Evolutionary conservation across 2,888 invertebrate genomes (phyloP), one percentile per base, ranked within the genome.

Genomic region (Apodemia mormo): DNA sequence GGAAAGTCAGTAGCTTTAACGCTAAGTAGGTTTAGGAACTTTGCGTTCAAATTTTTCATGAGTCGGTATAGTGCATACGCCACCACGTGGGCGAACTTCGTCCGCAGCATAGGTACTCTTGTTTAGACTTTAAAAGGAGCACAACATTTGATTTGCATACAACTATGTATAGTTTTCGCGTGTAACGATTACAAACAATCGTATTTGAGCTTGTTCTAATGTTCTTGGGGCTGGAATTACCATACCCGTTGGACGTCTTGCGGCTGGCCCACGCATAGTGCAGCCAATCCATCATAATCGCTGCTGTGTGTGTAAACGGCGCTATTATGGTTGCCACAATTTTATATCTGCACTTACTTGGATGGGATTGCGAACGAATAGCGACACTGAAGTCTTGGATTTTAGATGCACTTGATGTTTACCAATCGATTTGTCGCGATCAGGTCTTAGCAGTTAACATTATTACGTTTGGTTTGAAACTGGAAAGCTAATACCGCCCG

Each of bases 171-270:
- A 71, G 72, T 71, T 77, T 78, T 81, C 76, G 81, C 80, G 78
- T 81, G 82, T 88, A 82, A 82, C 80, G 81, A 77, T 79, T 75
- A 72, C 76, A 81, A 86, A 89, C 89, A 89, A 89, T 89, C 83
- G 85, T 85, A 84, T 79, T 81, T 80, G 77, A 80, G 78, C 82
- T 80, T 80, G 85, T 85, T 86, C 84, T 81, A 80, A 82, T 81
- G 83, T 78, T 77, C 76, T 76, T 69, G 75, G 74, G 72, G 81
- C 80, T 80, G 81, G 84, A 81, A 91, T 92, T 92, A 90, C 91
- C 92, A 92, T 92, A 92, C 91, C 85, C 78, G 90, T 85, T 83
- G 83, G 87, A 86, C 87, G 79, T 84, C 83, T 78, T 82, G 61
- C 49, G 49, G 49, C 29, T 30, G 30, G 84, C 91, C 91, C 88